A percentile compares a stretch with the other conserved stretches of the same genome.
Evolutionary conservation across 2,797 vertebrate species (phyloP).

Genomic region (Coendou prehensilis): DNA sequence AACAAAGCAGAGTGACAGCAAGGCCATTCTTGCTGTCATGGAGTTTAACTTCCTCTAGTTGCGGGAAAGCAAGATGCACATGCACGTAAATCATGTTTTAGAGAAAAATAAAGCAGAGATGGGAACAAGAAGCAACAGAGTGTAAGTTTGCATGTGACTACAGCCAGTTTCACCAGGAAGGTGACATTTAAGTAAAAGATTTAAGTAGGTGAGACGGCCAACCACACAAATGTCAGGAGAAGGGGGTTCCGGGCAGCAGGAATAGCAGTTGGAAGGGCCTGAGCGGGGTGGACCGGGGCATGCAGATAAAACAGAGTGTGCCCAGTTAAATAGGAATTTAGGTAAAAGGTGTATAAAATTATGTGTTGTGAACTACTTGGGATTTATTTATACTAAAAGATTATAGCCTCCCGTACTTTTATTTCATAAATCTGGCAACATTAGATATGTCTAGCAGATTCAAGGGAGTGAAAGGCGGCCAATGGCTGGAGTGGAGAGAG

Average conservation of each 20-base stretch:
- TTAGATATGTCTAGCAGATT: background rate
- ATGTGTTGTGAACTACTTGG: background rate
- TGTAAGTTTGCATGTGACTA: background rate
- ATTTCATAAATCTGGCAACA: background rate
- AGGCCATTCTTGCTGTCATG: background rate
- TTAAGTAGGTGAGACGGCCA: background rate
- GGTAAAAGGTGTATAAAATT: background rate
- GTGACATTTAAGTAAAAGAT: slow-evolving; percentile 8
- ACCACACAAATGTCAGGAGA: background rate
- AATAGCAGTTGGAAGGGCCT: background rate
- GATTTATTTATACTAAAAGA: background rate
- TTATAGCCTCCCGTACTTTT: background rate
- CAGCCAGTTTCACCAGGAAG: background rate
- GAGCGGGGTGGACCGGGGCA: background rate
- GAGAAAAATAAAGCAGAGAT: background rate
- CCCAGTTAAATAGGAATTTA: background rate
- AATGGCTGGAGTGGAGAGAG: background rate
- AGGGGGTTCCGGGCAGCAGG: background rate
- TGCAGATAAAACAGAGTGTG: background rate
- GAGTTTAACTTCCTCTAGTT: background rate
- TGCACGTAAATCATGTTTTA: background rate
- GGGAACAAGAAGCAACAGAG: background rate
- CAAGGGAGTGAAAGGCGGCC: background rate
- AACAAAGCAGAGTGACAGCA: background rate
- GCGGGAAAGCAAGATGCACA: background rate